These are phyloP conservation scores for Macrosoma leucophasiata DNA, from an alignment of 2,888 invertebrate species.

Conservation along the genomic window DNA sequence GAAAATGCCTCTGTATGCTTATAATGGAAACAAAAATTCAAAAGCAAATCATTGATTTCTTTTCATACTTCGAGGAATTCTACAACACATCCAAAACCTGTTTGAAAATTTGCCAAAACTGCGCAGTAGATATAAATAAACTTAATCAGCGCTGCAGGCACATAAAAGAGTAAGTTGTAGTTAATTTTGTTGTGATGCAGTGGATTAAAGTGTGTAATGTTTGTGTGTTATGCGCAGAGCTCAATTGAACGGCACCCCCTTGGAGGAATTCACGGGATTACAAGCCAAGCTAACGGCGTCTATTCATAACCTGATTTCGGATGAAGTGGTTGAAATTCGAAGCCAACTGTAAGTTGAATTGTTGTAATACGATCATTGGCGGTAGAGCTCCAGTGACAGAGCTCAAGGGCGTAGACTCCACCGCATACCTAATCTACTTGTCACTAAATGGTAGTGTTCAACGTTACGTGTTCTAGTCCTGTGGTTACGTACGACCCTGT, in stretches of 20 bases:
- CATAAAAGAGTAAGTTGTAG: constrained; percentile 61
- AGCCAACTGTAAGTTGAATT: constrained; percentile 51
- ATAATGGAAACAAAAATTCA: constrained; percentile 69
- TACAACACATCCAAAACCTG: constrained; percentile 58
- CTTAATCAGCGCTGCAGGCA: constrained; percentile 67
- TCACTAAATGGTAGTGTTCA: too few relatives aligned
- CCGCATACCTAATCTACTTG: too few relatives aligned
- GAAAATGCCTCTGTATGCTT: constrained; percentile 24
- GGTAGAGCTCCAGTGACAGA: too few relatives aligned
- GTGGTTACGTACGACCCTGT: too few relatives aligned
- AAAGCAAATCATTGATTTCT: constrained; percentile 69
- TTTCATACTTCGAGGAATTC: constrained; percentile 67
- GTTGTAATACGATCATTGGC: too few relatives aligned
- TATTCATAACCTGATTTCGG: constrained; percentile 55
- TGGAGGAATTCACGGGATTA: constrained; percentile 57
- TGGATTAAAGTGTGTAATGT: constrained; percentile 5
- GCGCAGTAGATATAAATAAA: constrained; percentile 68
- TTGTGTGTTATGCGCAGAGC: constrained; percentile 53
- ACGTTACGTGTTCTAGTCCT: too few relatives aligned
- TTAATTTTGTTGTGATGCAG: neutral
- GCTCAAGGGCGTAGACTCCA: too few relatives aligned
- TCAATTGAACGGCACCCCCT: constrained; percentile 50
- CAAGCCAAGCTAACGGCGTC: constrained; percentile 54
- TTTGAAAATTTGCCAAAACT: constrained; percentile 69
- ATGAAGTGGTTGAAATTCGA: constrained; percentile 57